Conservation (phyloP, 2,113 vertebrate species). For the Passer domesticus region DNA sequence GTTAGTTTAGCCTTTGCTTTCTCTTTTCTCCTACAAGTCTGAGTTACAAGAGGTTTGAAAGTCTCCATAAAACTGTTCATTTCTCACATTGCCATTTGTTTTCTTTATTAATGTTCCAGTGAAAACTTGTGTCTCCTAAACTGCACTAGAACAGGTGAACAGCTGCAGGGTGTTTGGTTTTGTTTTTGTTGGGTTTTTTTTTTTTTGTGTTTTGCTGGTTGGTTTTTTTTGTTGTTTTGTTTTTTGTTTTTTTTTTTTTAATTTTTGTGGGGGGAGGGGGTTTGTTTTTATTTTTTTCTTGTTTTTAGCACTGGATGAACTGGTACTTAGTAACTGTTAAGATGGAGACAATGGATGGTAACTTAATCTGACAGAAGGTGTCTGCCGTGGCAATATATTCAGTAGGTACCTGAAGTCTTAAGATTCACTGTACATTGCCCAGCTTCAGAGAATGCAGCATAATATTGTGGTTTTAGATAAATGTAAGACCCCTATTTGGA, state of each 20-base stretch:
- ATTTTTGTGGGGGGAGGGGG: no score
- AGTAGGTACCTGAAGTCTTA: neutral
- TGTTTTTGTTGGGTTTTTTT: neutral
- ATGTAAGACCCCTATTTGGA: neutral
- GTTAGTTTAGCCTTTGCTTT: neutral
- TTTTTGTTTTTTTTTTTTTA: neutral
- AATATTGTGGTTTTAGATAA: neutral
- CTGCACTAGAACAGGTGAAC: neutral
- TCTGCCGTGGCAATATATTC: neutral
- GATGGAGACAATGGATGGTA: neutral
- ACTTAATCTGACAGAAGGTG: neutral
- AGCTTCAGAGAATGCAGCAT: neutral
- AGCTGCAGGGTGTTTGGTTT: neutral
- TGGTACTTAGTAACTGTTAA: neutral
- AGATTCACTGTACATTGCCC: neutral
- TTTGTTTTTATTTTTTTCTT: neutral
- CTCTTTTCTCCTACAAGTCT: neutral
- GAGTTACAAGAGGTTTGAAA: neutral
- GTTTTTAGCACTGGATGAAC: neutral
- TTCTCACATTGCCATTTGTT: neutral
- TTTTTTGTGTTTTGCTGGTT: neutral
- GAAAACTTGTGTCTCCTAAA: neutral
- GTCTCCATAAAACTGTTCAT: neutral
- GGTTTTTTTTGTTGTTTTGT: neutral
- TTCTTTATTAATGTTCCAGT: neutral